phyloP scores from a whole-genome alignment of 2,888 invertebrate genomes.

The Aradus depressus region DNA sequence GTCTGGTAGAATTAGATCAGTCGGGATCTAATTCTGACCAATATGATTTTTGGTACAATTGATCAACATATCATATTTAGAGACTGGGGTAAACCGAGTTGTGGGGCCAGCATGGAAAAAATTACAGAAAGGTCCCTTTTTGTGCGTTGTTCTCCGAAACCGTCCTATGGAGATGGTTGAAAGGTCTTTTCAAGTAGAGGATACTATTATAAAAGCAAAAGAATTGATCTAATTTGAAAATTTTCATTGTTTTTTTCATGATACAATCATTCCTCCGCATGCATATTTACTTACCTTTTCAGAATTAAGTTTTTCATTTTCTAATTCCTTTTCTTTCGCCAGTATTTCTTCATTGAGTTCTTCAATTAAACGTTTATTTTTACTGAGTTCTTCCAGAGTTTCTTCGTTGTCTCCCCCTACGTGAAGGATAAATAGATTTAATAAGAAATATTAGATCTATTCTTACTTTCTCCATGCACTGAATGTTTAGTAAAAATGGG shows the following conservation, averaged over 20 bases:
- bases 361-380: constrained; percentile 34
- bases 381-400: constrained; percentile 37
- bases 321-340: constrained; percentile 36
- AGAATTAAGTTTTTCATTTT: constrained; percentile 35
- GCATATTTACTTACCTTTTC: constrained; percentile 36
- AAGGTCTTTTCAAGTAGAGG: too few species aligned
- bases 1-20: too few species aligned
- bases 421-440: not conserved
- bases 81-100: too few species aligned
- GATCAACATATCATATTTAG: too few species aligned
- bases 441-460: not conserved
- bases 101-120: too few species aligned
- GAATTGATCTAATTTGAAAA: not conserved
- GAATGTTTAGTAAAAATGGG: not conserved
- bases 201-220: too few species aligned
- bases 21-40: too few species aligned
- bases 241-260: not conserved
- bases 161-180: too few species aligned
- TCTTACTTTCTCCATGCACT: not conserved
- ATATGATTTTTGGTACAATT: too few species aligned
- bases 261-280: not conserved
- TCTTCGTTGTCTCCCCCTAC: constrained; percentile 32
- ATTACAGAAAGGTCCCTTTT: too few species aligned
- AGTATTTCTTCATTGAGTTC: constrained; percentile 39
- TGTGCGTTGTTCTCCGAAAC: too few species aligned